Evolutionary conservation across 2,797 vertebrate species (phyloP).

Genomic region (Xyrichtys novacula): DNA sequence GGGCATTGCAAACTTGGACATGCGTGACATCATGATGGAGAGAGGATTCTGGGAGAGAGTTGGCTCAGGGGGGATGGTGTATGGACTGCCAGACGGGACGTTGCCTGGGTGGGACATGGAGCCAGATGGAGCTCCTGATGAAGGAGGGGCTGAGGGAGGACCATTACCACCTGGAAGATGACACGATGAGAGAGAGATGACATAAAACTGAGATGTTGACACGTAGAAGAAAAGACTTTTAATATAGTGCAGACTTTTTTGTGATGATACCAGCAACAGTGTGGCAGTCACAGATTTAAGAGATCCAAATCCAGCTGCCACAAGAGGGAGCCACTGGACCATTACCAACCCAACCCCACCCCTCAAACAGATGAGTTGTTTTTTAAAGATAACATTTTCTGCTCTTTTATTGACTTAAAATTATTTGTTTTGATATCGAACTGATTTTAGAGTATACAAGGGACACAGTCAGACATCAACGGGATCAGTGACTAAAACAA

Average conservation of each 20-base stretch:
- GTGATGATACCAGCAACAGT: background rate
- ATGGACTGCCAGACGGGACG: slow-evolving; percentile 95
- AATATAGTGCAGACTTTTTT: background rate
- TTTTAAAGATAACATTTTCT: background rate
- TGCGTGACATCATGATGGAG: slow-evolving; percentile 99
- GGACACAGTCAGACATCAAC: background rate
- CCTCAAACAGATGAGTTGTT: slow-evolving; percentile 43
- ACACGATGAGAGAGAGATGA: slow-evolving; percentile 21
- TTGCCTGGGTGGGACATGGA: slow-evolving; percentile 93
- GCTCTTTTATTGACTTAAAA: background rate
- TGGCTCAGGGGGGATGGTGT: slow-evolving; percentile 97
- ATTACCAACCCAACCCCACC: slow-evolving; percentile 52
- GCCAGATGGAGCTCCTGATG: slow-evolving; percentile 86
- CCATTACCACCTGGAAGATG: slow-evolving; percentile 90
- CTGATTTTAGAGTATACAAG: background rate
- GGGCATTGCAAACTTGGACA: slow-evolving; percentile 99
- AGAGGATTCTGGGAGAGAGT: slow-evolving; percentile 98
- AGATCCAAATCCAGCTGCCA: slow-evolving; percentile 49
- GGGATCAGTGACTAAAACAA: background rate
- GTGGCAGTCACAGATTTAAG: background rate
- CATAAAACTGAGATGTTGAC: slow-evolving; percentile 28
- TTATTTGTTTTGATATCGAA: background rate
- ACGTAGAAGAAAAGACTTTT: background rate
- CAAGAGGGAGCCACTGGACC: slow-evolving; percentile 78
- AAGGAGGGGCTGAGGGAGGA: slow-evolving; percentile 90